Base-by-base conservation (phyloP, 2,113 vertebrate species). In the Prunella fulvescens region DNA sequence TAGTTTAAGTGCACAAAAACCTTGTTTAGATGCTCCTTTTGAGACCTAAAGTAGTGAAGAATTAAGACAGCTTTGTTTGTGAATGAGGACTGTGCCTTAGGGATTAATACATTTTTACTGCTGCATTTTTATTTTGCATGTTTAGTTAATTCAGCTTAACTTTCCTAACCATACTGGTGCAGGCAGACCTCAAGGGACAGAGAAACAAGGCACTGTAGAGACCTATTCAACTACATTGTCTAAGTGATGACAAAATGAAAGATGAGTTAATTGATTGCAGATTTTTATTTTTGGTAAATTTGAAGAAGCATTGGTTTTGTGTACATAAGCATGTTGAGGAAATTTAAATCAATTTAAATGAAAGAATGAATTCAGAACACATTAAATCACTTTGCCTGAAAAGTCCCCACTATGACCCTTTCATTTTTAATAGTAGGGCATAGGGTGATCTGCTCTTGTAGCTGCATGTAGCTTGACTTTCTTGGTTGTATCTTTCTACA, bases 211-310 rank as follows among this genome's bases (percentile, higher is more conserved):
- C 93, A 62, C 56, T 77, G 74, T 42, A 86, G 84, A 80, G 86
- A 66, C 62, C 45, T 89, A 76, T 87, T 93, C 84, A 90, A 8
- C 61, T 92, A 16, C 90, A 92, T 94, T 97, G 93, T 93, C 61
- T 80, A 80, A 91, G 85, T 80, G 95, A 69, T 86, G 95, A 95
- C 92, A 96, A 76, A 65, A 93, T 94, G 92, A 94, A 91, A 91
- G 81, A 94, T 91, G 95, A 91, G 56, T 71, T 97, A 93, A 95
- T 95, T 94, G 87, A 89, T 37, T 70, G 91, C 95, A 97, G 93
- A 81, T 66, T 66, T 92, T 95, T 95, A 87, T 94, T 96, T 95
- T 77, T 92, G 71, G 81, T 80, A 94, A 82, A 54, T 93, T 70
- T 8, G 7, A 83, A 91, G 74, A 92, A 81, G 33, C 67, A 44